Conservation (phyloP, 2,888 invertebrate species). For the Achlya flavicornis region DNA sequence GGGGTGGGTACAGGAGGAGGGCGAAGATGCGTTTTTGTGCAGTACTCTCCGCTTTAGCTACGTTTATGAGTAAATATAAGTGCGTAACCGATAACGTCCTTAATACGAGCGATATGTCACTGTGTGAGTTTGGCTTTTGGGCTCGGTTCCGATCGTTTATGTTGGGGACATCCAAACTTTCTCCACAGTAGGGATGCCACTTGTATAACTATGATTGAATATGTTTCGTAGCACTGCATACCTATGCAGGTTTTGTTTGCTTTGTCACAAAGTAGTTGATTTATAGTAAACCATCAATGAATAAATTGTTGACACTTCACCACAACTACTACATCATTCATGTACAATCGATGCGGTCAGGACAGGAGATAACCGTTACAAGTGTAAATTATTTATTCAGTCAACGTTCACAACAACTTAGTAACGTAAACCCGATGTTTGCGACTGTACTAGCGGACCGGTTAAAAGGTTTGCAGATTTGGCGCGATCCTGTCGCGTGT, state of each 20-base stretch:
- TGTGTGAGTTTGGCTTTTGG: constrained; percentile 49
- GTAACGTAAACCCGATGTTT: constrained; percentile 31
- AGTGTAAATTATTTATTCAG: constrained; percentile 40
- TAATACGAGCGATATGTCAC: constrained; percentile 38
- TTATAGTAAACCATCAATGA: background rate
- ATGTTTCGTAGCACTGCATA: background rate
- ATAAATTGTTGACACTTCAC: background rate
- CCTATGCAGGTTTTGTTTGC: no score
- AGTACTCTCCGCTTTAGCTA: constrained; percentile 69
- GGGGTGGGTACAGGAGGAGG: constrained; percentile 58
- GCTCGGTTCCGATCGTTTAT: constrained; percentile 21
- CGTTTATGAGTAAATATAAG: constrained; percentile 77
- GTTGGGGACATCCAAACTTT: constrained; percentile 27
- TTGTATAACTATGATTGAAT: constrained; percentile 8
- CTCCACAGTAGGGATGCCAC: constrained; percentile 42
- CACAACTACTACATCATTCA: background rate
- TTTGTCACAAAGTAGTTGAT: no score
- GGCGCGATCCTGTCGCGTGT: constrained; percentile 31
- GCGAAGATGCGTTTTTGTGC: constrained; percentile 83
- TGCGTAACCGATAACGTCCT: constrained; percentile 74
- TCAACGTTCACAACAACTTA: constrained; percentile 12
- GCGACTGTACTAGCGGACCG: constrained; percentile 25
- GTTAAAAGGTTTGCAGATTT: constrained; percentile 29
- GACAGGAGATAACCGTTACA: constrained; percentile 28
- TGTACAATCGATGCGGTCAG: constrained; percentile 1